Evolutionary conservation across 2,797 vertebrate species (phyloP).

Genomic region (Melanotaenia maccullochi): DNA sequence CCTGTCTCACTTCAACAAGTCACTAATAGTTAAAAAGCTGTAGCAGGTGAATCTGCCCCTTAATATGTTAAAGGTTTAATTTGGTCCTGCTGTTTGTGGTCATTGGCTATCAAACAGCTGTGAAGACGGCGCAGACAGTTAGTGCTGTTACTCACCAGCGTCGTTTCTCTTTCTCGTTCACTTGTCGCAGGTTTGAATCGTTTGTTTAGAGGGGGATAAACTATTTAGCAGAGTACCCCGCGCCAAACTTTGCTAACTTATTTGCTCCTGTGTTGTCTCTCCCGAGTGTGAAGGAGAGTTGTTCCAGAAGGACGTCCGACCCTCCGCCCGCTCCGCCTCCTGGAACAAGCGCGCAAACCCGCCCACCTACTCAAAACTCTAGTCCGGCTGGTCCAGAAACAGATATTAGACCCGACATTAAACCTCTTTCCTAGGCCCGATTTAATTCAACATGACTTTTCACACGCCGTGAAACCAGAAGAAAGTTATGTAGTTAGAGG

Average conservation of each 20-base stretch:
- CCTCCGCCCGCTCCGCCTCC: slow-evolving; percentile 74
- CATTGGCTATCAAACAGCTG: slow-evolving; percentile 15
- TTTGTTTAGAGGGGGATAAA: background rate
- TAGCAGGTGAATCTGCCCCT: background rate
- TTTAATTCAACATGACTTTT: background rate
- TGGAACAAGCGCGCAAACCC: slow-evolving; percentile 53
- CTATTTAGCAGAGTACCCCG: slow-evolving; percentile 35
- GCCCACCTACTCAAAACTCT: slow-evolving; percentile 50
- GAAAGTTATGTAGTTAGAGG: background rate
- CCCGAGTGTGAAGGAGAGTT: slow-evolving; percentile 30
- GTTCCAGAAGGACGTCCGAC: slow-evolving; percentile 58
- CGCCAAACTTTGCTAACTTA: slow-evolving; percentile 60
- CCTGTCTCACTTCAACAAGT: background rate
- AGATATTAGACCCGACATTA: background rate
- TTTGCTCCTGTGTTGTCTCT: slow-evolving; percentile 63
- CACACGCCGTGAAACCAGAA: background rate
- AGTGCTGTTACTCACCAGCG: slow-evolving; percentile 74
- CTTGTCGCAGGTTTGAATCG: slow-evolving; percentile 14
- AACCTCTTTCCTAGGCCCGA: background rate
- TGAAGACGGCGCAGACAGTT: slow-evolving; percentile 3
- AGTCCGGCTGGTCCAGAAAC: slow-evolving; percentile 32
- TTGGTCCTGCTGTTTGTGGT: slow-evolving; percentile 7
- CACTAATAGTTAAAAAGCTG: background rate
- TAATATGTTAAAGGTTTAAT: background rate
- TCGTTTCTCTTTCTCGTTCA: slow-evolving; percentile 33